These are phyloP conservation scores for Globia sparganii DNA, from an alignment of 2,888 invertebrate species.

Conservation along the genomic window DNA sequence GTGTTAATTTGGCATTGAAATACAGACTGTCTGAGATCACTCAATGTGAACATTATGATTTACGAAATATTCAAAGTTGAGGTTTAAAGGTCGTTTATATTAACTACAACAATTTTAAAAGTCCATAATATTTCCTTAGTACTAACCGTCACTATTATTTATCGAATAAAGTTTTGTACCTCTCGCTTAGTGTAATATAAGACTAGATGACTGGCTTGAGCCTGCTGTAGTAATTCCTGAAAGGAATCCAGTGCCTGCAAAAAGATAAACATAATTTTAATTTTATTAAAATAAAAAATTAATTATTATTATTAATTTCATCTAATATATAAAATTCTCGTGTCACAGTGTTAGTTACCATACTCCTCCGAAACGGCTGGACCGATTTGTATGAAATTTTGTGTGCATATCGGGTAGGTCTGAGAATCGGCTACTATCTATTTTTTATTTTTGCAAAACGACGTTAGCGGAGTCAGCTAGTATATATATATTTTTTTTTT, in stretches of 20 bases:
- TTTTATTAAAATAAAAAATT: too few relatives aligned
- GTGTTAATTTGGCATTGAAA: not conserved
- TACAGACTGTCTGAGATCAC: not conserved
- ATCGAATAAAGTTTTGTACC: constrained; percentile 18
- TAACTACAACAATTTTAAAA: constrained; percentile 7
- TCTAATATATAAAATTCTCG: too few relatives aligned
- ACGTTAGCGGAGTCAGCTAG: too few relatives aligned
- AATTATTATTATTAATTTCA: too few relatives aligned
- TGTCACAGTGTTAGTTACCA: too few relatives aligned
- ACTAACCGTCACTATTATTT: not conserved
- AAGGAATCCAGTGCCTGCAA: constrained; percentile 33
- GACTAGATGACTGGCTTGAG: constrained; percentile 54
- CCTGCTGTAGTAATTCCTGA: constrained; percentile 2
- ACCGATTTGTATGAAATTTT: too few relatives aligned
- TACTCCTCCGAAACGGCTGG: too few relatives aligned
- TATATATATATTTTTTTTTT: too few relatives aligned
- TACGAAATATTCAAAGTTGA: not conserved
- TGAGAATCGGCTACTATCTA: too few relatives aligned
- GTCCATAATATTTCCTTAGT: not conserved
- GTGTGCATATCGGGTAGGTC: too few relatives aligned
- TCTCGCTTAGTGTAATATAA: constrained; percentile 33
- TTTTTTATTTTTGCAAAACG: too few relatives aligned
- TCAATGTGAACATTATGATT: not conserved
- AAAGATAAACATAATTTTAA: constrained; percentile 16
- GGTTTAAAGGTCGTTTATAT: not conserved